Percentiles rank a stretch among this genome's conserved stretches.
These are phyloP conservation scores for Phymanthus crucifer DNA, from an alignment of 92 coral and sea anemone species.

Conservation along the genomic window DNA sequence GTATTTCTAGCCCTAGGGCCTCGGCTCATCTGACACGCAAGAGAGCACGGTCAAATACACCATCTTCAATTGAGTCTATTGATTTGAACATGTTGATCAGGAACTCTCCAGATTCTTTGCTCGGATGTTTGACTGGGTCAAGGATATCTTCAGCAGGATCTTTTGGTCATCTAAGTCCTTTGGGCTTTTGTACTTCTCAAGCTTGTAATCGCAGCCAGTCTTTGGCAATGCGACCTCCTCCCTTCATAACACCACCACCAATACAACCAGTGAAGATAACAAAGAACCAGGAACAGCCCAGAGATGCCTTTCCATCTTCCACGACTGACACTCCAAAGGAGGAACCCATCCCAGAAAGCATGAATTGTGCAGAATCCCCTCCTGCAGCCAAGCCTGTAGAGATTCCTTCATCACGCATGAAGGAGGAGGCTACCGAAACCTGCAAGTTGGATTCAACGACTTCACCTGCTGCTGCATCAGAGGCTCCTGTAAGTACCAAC, in stretches of 20 bases:
- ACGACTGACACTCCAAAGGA: slow-evolving; percentile 74
- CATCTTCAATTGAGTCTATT: slow-evolving; percentile 94
- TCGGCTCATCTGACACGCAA: slow-evolving; percentile 82
- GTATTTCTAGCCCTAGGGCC: slow-evolving; percentile 76
- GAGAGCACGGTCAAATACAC: slow-evolving; percentile 85
- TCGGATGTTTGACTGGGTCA: slow-evolving; percentile 80
- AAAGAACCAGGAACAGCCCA: slow-evolving; percentile 50
- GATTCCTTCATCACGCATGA: slow-evolving; percentile 33
- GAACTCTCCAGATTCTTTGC: slow-evolving; percentile 92
- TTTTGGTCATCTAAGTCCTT: slow-evolving; percentile 92
- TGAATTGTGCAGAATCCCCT: slow-evolving; percentile 68
- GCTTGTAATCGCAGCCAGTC: slow-evolving; percentile 60
- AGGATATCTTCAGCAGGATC: slow-evolving; percentile 94
- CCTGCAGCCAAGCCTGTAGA: slow-evolving; percentile 42
- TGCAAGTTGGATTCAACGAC: slow-evolving; percentile 83
- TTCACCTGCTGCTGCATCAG: slow-evolving; percentile 80
- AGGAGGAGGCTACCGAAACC: slow-evolving; percentile 71
- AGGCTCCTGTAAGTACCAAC: slow-evolving; percentile 57
- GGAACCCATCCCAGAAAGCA: slow-evolving; percentile 43
- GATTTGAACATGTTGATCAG: slow-evolving; percentile 91
- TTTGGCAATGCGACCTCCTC: slow-evolving; percentile 46
- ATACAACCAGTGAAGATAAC: slow-evolving; percentile 68
- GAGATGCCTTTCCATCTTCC: slow-evolving; percentile 72
- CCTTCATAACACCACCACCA: slow-evolving; percentile 79
- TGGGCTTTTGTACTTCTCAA: slow-evolving; percentile 76